phyloP scores from a whole-genome alignment of 2,797 vertebrate species.

The Periparus ater region DNA sequence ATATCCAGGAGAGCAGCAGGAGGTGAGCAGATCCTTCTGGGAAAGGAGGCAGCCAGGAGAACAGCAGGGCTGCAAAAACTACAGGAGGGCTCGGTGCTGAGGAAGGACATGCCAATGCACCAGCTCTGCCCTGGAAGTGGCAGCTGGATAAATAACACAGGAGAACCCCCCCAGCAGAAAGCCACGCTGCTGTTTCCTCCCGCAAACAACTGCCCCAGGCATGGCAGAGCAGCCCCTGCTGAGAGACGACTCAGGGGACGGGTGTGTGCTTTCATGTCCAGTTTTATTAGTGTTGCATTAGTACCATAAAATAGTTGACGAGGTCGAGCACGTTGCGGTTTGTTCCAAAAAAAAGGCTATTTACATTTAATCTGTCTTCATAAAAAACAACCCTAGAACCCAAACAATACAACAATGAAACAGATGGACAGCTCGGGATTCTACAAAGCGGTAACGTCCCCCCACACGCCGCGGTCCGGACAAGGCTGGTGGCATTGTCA shows the following conservation, averaged over 20 bases:
- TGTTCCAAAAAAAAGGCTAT: slow-evolving; percentile 62
- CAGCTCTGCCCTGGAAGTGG: not conserved
- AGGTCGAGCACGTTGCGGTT: slow-evolving; percentile 61
- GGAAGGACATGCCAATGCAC: not conserved
- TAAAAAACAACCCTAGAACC: slow-evolving; percentile 41
- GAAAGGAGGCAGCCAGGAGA: not conserved
- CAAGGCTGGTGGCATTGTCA: not conserved
- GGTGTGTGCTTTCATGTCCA: slow-evolving; percentile 66
- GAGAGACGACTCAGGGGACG: slow-evolving; percentile 2
- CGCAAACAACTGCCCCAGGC: not conserved
- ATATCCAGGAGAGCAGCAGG: not conserved
- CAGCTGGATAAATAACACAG: not conserved
- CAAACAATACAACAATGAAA: slow-evolving; percentile 39
- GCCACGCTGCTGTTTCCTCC: not conserved
- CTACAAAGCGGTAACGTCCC: slow-evolving; percentile 17
- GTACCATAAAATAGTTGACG: slow-evolving; percentile 73
- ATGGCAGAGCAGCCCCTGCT: not conserved
- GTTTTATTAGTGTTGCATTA: slow-evolving; percentile 77
- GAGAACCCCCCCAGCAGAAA: not conserved
- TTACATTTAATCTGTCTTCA: slow-evolving; percentile 64
- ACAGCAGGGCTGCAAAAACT: not conserved
- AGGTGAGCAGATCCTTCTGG: not conserved
- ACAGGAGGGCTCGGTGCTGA: not conserved
- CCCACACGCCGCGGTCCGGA: fast-evolving
- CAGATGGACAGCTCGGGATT: slow-evolving; percentile 36